Base-by-base conservation (phyloP, 2,888 invertebrate species). In the Drosophila fulvimacula region DNA sequence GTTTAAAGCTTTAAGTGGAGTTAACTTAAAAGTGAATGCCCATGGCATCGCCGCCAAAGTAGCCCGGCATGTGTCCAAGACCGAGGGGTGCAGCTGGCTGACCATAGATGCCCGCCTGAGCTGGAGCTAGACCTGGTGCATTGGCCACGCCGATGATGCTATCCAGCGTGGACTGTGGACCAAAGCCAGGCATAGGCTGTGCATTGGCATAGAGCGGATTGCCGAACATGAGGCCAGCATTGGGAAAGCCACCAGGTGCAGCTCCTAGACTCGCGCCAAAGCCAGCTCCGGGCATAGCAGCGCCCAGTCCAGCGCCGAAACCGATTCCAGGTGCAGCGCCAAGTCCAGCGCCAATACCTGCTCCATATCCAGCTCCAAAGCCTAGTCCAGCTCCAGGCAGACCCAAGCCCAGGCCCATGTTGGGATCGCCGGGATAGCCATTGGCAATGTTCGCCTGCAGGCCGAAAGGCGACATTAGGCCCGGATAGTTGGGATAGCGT, bases 101-200 rank as follows among this genome's bases (percentile, higher is more conserved):
- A 3, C 65, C 75, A 44, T 73, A 87, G 5, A 75, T 21, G 19
- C 76, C 81, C 17, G 32, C 19, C 0, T 27, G 46, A 27, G 46
- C 30, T 30, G 46, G 46, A 1, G 34, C 65, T n/a, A 86, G 27
- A 6, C 81, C 85, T 38, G 75, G 85, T 0, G 30, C 48, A 46
- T 84, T 87, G 58, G 74, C 87, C 81, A 81, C 64, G 46, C 77
- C 76, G 11, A 83, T 59, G 3, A 86, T 69, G 52, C 63, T 73
- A 30, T 88, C 88, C 67, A 82, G 61, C 13, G 73, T 41, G 0
- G 70, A 58, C 39, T 78, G 82, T 0, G 69, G 48, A 1, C 39
- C 80, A 27, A 81, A 84, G 39, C 72, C 77, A 6, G 69, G 68
- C 42, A 80, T 67, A 5, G 79, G 30, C 34, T 82, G 84, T 0